Base-by-base conservation (phyloP, 2,797 vertebrate genomes). In the Mastacembelus armatus region DNA sequence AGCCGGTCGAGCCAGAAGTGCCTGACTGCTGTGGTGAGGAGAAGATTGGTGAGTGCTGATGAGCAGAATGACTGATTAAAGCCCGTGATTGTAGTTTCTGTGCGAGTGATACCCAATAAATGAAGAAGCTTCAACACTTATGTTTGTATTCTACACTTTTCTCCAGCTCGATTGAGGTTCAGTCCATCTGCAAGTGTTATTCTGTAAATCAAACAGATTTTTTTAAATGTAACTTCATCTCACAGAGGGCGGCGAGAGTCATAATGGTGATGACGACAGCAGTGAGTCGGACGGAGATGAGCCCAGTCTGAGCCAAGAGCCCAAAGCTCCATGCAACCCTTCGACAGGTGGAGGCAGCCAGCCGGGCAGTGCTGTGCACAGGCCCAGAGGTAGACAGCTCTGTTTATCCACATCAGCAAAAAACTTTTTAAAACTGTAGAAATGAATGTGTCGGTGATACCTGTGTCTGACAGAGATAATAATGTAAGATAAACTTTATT, bases 211-310 rank as follows among this genome's bases (percentile, higher is more conserved):
- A n/a, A n/a, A n/a, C n/a, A n/a, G n/a, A n/a, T n/a, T n/a, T n/a
- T n/a, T n/a, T n/a, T n/a, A n/a, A n/a, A n/a, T n/a, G n/a, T n/a
- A 2, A 26, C 6, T 5, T 29, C 32, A 9, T 39, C 0, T 48
- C 16, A 1, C 91, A 71, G 93, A 98, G 82, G 96, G 87, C 52
- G 94, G 86, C 0, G 96, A 96, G 84, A 94, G 90, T 56, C 95
- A 95, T 0, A 90, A 90, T 14, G 89, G 78, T 0, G 97, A 98
- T 0, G 97, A 99, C 8, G 97, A 98, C 81, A 99, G 97, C 93
- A 99, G 97, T 3, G 98, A 99, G 71, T 99, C 98, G 0, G 98
- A 99, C 1, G 94, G 90, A 1, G 98, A 99, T 0, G 97, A 99
- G 70, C 87, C 93, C 0, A 94, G 94, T 57, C 1, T 92, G 52